Evolutionary conservation across 64 coral and sea anemone species (phyloP).

Genomic region (Montipora capricornis): DNA sequence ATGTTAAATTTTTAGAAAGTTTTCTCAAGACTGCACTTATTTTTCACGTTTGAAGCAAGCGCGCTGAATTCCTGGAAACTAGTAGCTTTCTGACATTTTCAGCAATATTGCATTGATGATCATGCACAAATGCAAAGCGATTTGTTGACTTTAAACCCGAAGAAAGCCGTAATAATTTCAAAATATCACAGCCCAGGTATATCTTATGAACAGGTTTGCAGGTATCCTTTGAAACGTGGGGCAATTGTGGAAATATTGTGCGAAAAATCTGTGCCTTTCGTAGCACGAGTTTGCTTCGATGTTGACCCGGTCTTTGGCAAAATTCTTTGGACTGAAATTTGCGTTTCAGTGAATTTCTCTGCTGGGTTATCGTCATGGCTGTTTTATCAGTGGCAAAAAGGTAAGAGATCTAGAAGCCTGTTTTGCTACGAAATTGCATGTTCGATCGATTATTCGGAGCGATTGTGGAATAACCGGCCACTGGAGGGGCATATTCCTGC

Average conservation of each 20-base stretch:
- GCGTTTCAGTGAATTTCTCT: conserved; percentile 42
- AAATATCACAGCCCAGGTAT: conserved; percentile 61
- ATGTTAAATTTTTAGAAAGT: neutral
- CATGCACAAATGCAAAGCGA: conserved; percentile 47
- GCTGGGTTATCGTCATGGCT: conserved; percentile 73
- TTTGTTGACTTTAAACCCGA: neutral
- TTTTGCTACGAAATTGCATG: too few relatives aligned
- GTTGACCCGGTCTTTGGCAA: conserved; percentile 76
- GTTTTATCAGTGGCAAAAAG: conserved; percentile 47
- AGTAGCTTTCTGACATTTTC: neutral
- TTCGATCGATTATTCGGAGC: too few relatives aligned
- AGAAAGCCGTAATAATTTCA: conserved; percentile 21
- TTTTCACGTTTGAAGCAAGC: neutral
- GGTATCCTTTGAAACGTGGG: conserved; percentile 25
- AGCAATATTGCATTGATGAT: too few relatives aligned
- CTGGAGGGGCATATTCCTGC: too few relatives aligned
- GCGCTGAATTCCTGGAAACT: conserved; percentile 5
- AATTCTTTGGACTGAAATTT: conserved; percentile 69
- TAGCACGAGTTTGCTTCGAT: conserved; percentile 25
- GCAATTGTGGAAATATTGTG: neutral
- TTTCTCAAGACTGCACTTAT: neutral
- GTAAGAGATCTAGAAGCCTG: neutral
- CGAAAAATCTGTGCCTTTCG: neutral
- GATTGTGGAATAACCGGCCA: too few relatives aligned
- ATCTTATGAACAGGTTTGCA: conserved; percentile 2